Conservation (phyloP, 2,888 invertebrate species). For the Lithophane leautieri region DNA sequence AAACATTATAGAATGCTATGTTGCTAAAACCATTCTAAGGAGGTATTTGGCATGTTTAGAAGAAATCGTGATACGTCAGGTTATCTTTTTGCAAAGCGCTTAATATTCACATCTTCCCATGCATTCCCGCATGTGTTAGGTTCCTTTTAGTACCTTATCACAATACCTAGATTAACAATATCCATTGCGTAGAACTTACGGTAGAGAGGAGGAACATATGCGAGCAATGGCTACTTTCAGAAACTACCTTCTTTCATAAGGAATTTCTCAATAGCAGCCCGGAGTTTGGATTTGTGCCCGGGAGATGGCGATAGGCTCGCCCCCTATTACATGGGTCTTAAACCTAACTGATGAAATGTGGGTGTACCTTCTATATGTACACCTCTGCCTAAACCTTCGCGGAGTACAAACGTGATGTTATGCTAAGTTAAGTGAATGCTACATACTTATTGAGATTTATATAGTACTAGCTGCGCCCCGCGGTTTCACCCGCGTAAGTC, state of each 20-base stretch:
- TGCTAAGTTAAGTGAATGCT: neutral
- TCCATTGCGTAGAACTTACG: neutral
- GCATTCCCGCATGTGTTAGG: neutral
- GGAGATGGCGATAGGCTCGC: too few species aligned
- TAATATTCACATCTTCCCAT: neutral
- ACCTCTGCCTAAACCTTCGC: neutral
- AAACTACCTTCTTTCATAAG: neutral
- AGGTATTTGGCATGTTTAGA: neutral
- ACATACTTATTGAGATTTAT: neutral
- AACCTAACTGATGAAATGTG: too few species aligned
- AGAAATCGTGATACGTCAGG: neutral
- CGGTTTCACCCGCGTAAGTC: too few species aligned
- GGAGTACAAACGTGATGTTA: neutral
- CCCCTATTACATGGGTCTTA: too few species aligned
- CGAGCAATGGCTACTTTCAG: neutral
- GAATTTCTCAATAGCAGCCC: too few species aligned
- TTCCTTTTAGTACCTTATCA: neutral
- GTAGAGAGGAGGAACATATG: too few species aligned
- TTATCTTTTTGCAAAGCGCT: neutral
- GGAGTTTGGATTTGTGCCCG: too few species aligned
- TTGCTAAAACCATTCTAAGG: neutral
- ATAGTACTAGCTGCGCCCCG: too few species aligned
- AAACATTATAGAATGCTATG: neutral
- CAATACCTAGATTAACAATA: neutral
- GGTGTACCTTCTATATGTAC: neutral